Evolutionary conservation across 2,888 invertebrate genomes (phyloP).

Genomic region (Boloria euphrosyne): DNA sequence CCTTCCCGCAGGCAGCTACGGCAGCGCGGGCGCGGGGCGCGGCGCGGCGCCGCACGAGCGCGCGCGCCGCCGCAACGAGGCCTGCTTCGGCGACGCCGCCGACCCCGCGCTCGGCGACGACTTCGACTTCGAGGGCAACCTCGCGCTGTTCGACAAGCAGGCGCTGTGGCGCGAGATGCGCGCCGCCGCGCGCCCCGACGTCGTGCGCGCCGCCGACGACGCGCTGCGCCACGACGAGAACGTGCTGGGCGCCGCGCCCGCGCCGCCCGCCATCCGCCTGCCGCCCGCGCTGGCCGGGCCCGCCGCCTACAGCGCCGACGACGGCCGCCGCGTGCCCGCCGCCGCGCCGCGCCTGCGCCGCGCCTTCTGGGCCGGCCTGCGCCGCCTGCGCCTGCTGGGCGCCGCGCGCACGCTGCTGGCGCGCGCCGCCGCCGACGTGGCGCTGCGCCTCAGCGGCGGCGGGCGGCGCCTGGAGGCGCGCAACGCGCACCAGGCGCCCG

Average conservation of each 20-base stretch:
- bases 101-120: constrained; percentile 86
- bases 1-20: constrained; percentile 52
- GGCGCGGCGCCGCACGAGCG: constrained; percentile 75
- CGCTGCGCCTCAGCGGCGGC: constrained; percentile 89
- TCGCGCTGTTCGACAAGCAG: constrained; percentile 93
- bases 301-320: constrained; percentile 88
- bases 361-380: constrained; percentile 86
- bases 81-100: constrained; percentile 89
- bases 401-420: constrained; percentile 90
- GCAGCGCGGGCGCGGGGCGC: constrained; percentile 50
- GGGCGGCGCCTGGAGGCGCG: constrained; percentile 91
- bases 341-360: constrained; percentile 85
- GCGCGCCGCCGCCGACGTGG: constrained; percentile 92
- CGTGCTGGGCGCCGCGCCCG: constrained; percentile 76
- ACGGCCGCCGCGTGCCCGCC: constrained; percentile 90
- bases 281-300: constrained; percentile 80
- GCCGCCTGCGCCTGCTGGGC: constrained; percentile 67
- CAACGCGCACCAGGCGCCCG: constrained; percentile 94
- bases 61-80: constrained; percentile 85
- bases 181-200: constrained; percentile 58
- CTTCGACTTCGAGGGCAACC: constrained; percentile 97
- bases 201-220: constrained; percentile 66
- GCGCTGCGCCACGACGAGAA: constrained; percentile 89
- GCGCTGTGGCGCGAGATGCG: constrained; percentile 71
- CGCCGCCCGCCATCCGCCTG: constrained; percentile 83